Evolutionary conservation across 64 coral and sea anemone genomes (phyloP), one percentile per base, ranked within the genome.

Genomic region (Anthopleura sola): DNA sequence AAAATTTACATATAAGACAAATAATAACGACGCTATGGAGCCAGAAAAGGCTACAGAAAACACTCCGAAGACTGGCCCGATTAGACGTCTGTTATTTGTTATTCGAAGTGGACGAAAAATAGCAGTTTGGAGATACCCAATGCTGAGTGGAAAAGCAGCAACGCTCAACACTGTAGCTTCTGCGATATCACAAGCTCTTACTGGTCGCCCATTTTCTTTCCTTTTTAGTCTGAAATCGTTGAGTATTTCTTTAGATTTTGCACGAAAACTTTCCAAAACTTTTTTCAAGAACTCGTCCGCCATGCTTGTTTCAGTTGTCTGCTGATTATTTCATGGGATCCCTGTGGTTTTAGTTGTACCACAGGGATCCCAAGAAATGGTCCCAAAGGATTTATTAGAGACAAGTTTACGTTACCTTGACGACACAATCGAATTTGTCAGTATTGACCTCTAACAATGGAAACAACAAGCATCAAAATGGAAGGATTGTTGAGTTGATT

Each of bases 71-170:
- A 90, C 13, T 2, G 86, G 39, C 3, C 76, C 90, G 18, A 89
- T 23, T 9, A 81, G 5, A 19, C 93, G 83, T 60, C 38, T 54
- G 68, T 95, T 91, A 29, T 75, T 86, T 39, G 94, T 92, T 4
- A 89, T 40, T 5, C 90, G 78, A 26, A 95, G 53, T 21, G 94
- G 94, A 71, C 94, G 90, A 78, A 92, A 95, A 19, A 95, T 39
- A 29, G 86, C 75, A 32, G 37, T 90, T 83, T 95, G 94, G 39
- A 95, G 56, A 60, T 40, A 20, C 38, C 86, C 94, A 15, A 95
- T 14, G 60, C 60, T 91, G 39, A 95, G 48, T 14, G 90, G 94
- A 87, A 92, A 95, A 34, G 78, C 83, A 2, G 86, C 84, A 53
- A 54, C 66, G 37, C 90, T 68, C 28, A 91, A 75, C 0, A 29